Percentiles rank a stretch among this genome's conserved stretches.
phyloP scores from a whole-genome alignment of 2,113 vertebrate genomes.

The Piprites chloris region DNA sequence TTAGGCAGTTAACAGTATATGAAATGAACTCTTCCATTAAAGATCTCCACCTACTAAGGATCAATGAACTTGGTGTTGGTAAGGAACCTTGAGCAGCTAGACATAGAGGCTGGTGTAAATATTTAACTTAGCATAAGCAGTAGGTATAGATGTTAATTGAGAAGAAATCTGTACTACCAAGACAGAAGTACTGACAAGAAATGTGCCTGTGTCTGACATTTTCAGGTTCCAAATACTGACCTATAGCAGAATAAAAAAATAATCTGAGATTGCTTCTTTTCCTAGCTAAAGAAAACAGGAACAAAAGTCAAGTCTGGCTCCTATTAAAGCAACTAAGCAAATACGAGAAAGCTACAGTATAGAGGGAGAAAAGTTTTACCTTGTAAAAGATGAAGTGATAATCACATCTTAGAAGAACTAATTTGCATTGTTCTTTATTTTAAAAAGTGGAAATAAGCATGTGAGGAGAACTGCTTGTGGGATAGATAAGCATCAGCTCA shows the following conservation, averaged over 20 bases:
- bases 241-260: not conserved
- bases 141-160: not conserved
- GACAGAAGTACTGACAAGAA: not conserved
- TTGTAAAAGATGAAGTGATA: not conserved
- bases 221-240: not conserved
- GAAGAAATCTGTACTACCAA: not conserved
- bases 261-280: not conserved
- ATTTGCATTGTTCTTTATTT: not conserved
- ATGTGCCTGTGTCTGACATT: not conserved
- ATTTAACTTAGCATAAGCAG: not conserved
- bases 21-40: not conserved
- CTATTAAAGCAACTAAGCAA: not conserved
- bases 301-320: not conserved
- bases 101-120: not conserved
- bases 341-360: not conserved
- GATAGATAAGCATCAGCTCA: not conserved
- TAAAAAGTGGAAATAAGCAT: not conserved
- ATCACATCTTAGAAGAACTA: not conserved
- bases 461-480: not conserved
- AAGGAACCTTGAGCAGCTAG: accelerated
- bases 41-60: not conserved
- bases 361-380: not conserved
- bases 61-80: not conserved
- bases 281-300: not conserved
- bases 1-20: not conserved